These are phyloP conservation scores for Rhynchonycteris naso DNA, from an alignment of 2,797 vertebrate species.

Conservation along the genomic window DNA sequence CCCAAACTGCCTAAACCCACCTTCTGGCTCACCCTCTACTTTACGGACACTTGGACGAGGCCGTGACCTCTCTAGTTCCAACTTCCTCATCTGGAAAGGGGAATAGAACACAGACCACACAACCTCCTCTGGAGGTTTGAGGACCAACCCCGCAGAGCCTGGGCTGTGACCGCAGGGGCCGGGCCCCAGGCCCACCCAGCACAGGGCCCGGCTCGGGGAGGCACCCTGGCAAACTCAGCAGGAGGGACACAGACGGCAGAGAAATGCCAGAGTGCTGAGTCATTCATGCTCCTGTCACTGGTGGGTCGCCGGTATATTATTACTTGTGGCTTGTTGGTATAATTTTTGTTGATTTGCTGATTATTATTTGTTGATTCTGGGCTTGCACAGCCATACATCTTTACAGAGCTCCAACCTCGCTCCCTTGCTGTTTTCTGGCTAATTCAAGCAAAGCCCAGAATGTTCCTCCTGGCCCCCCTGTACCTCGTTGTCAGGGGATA, in stretches of 20 bases:
- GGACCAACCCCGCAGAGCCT: neutral
- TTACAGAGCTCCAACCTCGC: neutral
- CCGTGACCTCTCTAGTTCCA: neutral
- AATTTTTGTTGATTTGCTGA: neutral
- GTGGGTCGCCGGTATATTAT: neutral
- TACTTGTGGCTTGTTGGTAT: neutral
- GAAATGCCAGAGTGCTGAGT: accelerated
- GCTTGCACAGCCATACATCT: neutral
- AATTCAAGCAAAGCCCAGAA: conserved; percentile 47
- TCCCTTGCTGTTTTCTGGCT: conserved; percentile 23
- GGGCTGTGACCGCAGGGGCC: neutral
- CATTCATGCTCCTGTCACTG: accelerated
- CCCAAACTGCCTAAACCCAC: neutral
- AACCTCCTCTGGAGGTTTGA: accelerated
- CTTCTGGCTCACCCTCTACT: neutral
- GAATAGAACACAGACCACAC: accelerated
- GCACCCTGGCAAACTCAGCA: accelerated
- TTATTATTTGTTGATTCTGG: neutral
- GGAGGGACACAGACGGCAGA: accelerated
- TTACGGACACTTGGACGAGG: accelerated
- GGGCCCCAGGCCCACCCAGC: neutral
- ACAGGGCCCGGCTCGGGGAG: neutral
- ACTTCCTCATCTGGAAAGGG: neutral
- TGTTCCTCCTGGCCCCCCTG: neutral
- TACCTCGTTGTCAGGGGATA: accelerated